Conservation (phyloP, 2,888 invertebrate species). For the Halocaridina rubra region DNA sequence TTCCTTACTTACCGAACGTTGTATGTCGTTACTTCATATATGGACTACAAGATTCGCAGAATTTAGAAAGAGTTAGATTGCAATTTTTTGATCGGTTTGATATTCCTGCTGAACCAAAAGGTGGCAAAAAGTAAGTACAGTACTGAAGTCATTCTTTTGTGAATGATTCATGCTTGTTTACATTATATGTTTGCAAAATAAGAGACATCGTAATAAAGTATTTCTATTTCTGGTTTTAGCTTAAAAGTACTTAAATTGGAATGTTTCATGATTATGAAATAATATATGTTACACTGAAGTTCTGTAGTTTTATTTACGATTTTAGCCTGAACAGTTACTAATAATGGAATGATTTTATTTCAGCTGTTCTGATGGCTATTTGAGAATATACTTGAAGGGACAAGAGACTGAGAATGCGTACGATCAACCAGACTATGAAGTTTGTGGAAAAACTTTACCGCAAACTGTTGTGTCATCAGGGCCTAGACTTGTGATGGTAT, state of each 20-base stretch:
- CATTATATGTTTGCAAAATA: too few relatives aligned
- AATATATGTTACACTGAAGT: too few relatives aligned
- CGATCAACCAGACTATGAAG: conserved; percentile 91
- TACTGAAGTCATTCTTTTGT: too few relatives aligned
- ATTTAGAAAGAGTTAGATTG: conserved; percentile 91
- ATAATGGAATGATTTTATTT: neutral
- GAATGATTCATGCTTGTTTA: too few relatives aligned
- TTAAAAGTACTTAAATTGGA: too few relatives aligned
- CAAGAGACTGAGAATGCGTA: conserved; percentile 86
- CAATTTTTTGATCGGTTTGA: conserved; percentile 86
- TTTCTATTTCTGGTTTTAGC: too few relatives aligned
- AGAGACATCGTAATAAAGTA: too few relatives aligned
- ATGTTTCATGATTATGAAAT: too few relatives aligned
- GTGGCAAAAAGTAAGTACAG: conserved; percentile 64
- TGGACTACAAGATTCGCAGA: conserved; percentile 90
- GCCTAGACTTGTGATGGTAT: conserved; percentile 92
- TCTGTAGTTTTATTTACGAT: too few relatives aligned
- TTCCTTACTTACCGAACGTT: conserved; percentile 93
- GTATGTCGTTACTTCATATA: conserved; percentile 98
- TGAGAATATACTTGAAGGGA: conserved; percentile 90
- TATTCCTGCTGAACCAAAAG: conserved; percentile 79
- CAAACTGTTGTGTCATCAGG: conserved; percentile 86
- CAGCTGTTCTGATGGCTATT: conserved; percentile 80
- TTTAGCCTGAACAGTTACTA: too few relatives aligned
- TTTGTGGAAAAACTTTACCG: conserved; percentile 88